Evolutionary conservation across 2,888 invertebrate species (phyloP).

Genomic region (Archips crataeganus): DNA sequence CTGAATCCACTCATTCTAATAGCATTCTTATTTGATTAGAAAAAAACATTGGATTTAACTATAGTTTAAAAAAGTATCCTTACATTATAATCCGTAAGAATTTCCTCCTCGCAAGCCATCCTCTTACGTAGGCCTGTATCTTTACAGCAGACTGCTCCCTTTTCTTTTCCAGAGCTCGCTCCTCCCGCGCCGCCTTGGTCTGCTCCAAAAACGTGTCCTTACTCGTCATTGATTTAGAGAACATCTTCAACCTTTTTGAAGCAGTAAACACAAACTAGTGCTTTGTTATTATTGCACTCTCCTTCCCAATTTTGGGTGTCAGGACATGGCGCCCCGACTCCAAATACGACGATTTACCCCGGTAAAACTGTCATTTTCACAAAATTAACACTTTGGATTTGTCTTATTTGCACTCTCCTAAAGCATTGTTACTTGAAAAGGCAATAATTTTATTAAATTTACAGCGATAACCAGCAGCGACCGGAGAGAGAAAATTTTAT

Average conservation of each 20-base stretch:
- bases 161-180: conserved; percentile 93
- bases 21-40: background rate
- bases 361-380: conserved; percentile 44
- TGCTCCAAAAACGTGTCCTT: conserved; percentile 94
- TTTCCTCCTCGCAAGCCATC: conserved; percentile 89
- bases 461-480: conserved; percentile 18
- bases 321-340: conserved; percentile 54
- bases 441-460: conserved; percentile 33
- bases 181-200: conserved; percentile 95
- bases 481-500: conserved; percentile 38
- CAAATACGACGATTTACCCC: conserved; percentile 44
- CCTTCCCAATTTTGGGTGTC: conserved; percentile 59
- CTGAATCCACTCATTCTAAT: background rate
- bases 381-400: conserved; percentile 35
- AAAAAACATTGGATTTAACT: background rate
- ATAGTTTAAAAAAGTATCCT: conserved; percentile 60
- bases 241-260: conserved; percentile 64
- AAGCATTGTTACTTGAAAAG: conserved; percentile 14
- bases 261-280: conserved; percentile 55
- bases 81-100: conserved; percentile 90
- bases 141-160: conserved; percentile 90
- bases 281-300: conserved; percentile 63
- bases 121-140: conserved; percentile 91
- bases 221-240: conserved; percentile 80
- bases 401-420: conserved; percentile 26